A percentile compares a stretch with the other conserved stretches of the same genome.
Conservation (phyloP, 2,797 vertebrate species). For the Typhlichthys subterraneus region DNA sequence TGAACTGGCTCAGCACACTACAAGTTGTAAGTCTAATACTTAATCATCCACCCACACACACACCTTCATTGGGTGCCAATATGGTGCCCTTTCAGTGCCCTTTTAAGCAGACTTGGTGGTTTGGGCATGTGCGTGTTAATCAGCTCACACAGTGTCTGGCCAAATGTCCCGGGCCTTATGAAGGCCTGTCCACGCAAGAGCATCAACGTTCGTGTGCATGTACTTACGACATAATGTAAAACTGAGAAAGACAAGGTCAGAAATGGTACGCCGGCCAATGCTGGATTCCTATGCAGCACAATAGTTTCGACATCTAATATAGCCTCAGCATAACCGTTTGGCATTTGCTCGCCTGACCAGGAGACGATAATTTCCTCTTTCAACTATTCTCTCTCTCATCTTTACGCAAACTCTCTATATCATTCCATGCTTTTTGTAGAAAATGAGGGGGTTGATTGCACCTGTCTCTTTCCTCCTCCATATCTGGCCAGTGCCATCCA, state of each 20-base stretch:
- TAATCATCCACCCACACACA: constrained; percentile 3
- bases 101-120: constrained; percentile 52
- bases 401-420: not conserved
- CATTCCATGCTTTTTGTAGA: constrained; percentile 15
- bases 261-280: constrained; percentile 14
- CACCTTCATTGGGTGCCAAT: constrained; percentile 27
- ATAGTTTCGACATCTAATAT: no score
- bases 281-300: no score
- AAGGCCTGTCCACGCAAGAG: constrained; percentile 41
- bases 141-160: constrained; percentile 54
- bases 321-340: no score
- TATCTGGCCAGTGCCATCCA: not conserved
- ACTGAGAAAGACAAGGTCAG: constrained; percentile 18
- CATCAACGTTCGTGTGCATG: constrained; percentile 21
- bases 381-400: not conserved
- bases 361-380: not conserved
- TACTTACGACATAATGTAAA: not conserved
- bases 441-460: constrained; percentile 13
- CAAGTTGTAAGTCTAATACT: not conserved
- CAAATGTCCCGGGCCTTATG: constrained; percentile 55
- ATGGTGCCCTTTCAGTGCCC: constrained; percentile 38
- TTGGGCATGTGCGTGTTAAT: constrained; percentile 57
- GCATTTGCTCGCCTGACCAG: not conserved
- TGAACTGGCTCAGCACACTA: no score
- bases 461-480: constrained; percentile 1